Evolutionary conservation across 1,140 invertebrate genomes (phyloP), one percentile per base, ranked within the genome.

Genomic region (Leptinotarsa defecta): DNA sequence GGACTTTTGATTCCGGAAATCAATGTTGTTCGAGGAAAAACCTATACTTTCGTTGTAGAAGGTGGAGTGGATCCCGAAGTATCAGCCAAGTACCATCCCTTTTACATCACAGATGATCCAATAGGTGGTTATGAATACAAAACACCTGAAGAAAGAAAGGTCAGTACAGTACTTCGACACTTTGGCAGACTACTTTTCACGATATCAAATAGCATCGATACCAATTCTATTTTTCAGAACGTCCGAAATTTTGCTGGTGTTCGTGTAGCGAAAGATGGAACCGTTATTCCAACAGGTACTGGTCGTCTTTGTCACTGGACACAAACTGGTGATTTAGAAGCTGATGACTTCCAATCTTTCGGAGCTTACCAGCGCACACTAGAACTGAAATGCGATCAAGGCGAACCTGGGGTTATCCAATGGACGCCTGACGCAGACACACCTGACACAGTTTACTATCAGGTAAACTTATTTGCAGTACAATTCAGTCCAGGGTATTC

Each of bases 101-200:
- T 98, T 86, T 98, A 98, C 86, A 96, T 98, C 77, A 97, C 96
- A 20, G 94, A 98, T 82, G 96, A 97, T 86, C 90, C 94, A 0
- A 90, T 96, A 48, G 96, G 96, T 62, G 96, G 96, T 1, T 98
- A 94, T 84, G 90, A 91, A 74, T 92, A 96, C 85, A 96, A 97
- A 83, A 92, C 91, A 2, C 88, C 92, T 1, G 93, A 94, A 80
- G 96, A 98, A 84, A 92, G 89, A 87, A 87, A 91, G 87, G 94
- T 96, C 85, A 85, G 83, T 57, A 57, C 15, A 57, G 3, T 15
- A 11, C 34, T 43, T 43, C 8, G 34, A 43, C 34, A 43, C 8
- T 11, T 43, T 43, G 8, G 2, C 34, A 43, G 2, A 43, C 34
- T 43, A 43, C 11, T 11, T 43, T 43, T 43, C 4, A 43, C 8